Evolutionary conservation across 2,888 invertebrate genomes (phyloP), one percentile per base, ranked within the genome.

Genomic region (Caradrina clavipalpis): DNA sequence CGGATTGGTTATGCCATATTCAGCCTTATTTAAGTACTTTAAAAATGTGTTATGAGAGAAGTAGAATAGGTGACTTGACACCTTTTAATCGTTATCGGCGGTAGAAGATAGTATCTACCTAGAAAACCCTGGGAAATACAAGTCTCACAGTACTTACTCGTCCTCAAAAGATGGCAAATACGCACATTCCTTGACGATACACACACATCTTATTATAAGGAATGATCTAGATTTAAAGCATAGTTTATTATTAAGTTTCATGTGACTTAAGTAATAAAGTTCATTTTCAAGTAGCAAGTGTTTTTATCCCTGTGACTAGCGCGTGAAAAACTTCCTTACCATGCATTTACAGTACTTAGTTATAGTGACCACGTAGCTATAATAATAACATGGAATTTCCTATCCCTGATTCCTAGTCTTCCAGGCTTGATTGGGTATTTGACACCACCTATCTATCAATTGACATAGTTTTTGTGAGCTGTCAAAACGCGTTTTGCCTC

Each of bases 281-380:
- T 56, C 8, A 54, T 64, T 64, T 68, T 53, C 49, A 64, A 63
- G 57, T 31, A 60, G 51, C 58, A 54, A 66, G n/a, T 72, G 35
- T 56, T 62, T 66, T 51, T 62, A 61, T 31, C 47, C 19, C 53
- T 63, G n/a, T 71, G 49, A 51, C 17, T 42, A 45, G 53, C 22
- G 35, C 11, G 22, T 39, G 35, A 56, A 21, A 10, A 51, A 54
- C 49, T 50, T 56, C 50, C 61, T 59, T 66, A 57, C 59, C 63
- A 47, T 63, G 75, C 82, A 81, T 80, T 73, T 75, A 81, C 58
- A 66, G 31, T 68, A 5, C 51, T 26, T 63, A 63, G 54, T 55
- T 49, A 8, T 63, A 69, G 31, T 39, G 19, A 49, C 1, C n/a
- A 39, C 39, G 49, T 42, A 59, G 13, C 22, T 49, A 10, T 21